Conservation (phyloP, 1,140 invertebrate genomes). For the Eumeta japonica region DNA sequence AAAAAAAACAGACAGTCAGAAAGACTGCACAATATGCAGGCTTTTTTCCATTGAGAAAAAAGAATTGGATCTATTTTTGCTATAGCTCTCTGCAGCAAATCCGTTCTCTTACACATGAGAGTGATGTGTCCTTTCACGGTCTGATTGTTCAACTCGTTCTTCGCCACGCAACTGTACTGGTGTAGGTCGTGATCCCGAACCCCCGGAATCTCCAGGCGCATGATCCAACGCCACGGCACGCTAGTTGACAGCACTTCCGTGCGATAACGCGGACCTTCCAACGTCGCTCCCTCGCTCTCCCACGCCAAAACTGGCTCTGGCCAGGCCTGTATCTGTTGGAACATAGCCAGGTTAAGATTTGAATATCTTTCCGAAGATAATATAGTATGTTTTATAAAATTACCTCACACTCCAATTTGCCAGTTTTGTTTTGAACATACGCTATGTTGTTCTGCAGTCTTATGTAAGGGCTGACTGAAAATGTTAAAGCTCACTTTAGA, state of each 20-base stretch:
- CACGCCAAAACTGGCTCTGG: conserved; percentile 84
- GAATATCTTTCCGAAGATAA: too few species aligned
- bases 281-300: conserved; percentile 77
- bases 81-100: too few species aligned
- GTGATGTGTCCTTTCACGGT: conserved; percentile 74
- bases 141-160: conserved; percentile 71
- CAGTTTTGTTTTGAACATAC: conserved; percentile 68
- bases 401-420: conserved; percentile 76
- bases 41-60: not conserved
- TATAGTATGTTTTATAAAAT: too few species aligned
- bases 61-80: too few species aligned
- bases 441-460: conserved; percentile 74
- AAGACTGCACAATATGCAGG: not conserved
- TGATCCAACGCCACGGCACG: conserved; percentile 58
- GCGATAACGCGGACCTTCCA: conserved; percentile 70
- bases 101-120: conserved; percentile 71
- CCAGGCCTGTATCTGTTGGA: conserved; percentile 73
- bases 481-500: conserved; percentile 13
- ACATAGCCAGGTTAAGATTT: conserved; percentile 10
- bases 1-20: not conserved
- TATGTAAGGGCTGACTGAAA: conserved; percentile 80
- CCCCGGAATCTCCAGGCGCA: conserved; percentile 74
- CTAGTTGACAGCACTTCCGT: conserved; percentile 62
- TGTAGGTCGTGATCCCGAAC: conserved; percentile 67
- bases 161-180: conserved; percentile 78